These are phyloP conservation scores for Bembecia ichneumoniformis DNA, from an alignment of 2,888 invertebrate species.

Conservation along the genomic window DNA sequence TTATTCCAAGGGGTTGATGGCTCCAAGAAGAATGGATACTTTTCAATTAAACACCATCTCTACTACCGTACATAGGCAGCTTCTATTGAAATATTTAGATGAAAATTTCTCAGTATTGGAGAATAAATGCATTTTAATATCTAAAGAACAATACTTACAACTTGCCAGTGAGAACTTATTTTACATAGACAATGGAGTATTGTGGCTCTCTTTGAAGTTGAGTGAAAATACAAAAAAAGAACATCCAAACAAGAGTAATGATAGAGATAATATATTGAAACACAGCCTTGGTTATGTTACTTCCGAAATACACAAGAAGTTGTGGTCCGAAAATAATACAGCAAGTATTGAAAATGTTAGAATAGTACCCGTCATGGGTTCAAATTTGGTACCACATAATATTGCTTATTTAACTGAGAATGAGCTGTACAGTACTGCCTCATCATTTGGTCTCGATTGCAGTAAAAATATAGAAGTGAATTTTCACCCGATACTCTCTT, in stretches of 20 bases:
- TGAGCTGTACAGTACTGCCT: constrained; percentile 43
- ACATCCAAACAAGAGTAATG: constrained; percentile 16
- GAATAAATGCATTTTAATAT: constrained; percentile 52
- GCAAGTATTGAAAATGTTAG: constrained; percentile 33
- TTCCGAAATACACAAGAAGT: constrained; percentile 49
- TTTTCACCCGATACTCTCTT: constrained; percentile 46
- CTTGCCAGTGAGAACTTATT: constrained; percentile 59
- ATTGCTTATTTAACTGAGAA: constrained; percentile 40
- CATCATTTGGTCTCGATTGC: constrained; percentile 33
- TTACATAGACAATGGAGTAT: constrained; percentile 53
- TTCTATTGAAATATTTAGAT: constrained; percentile 35
- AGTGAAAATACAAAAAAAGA: constrained; percentile 33
- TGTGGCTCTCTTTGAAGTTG: constrained; percentile 55
- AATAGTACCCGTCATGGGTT: constrained; percentile 51
- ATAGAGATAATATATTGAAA: constrained; percentile 23
- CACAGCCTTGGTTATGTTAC: constrained; percentile 42
- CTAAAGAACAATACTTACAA: constrained; percentile 50
- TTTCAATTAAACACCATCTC: constrained; percentile 41
- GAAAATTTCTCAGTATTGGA: constrained; percentile 34
- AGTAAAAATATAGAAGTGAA: constrained; percentile 32
- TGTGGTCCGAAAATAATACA: constrained; percentile 32
- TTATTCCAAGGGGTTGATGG: constrained; percentile 22
- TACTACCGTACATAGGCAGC: constrained; percentile 23
- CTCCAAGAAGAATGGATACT: constrained; percentile 30
- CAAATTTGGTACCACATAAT: constrained; percentile 34